Evolutionary conservation across 2,888 invertebrate genomes (phyloP), one percentile per base, ranked within the genome.

Genomic region (Pimpla rufipes): DNA sequence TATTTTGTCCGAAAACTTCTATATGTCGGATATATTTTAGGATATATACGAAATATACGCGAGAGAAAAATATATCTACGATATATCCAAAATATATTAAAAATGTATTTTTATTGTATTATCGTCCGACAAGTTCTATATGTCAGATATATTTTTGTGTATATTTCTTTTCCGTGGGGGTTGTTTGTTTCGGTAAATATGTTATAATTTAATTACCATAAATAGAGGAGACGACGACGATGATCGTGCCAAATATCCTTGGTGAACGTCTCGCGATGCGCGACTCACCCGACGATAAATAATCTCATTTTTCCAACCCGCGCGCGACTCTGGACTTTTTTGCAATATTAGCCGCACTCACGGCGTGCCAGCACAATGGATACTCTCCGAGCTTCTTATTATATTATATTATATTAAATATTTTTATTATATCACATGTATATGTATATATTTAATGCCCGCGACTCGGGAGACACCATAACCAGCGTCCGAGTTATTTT

Each of bases 361-460:
- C n/a, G n/a, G n/a, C n/a, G n/a, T n/a, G n/a, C n/a, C n/a, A 68
- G 23, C 55, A 67, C 55, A 55, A 55, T 59, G 35, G n/a, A 59
- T 57, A 55, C 50, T 18, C 55, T 59, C 70, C 66, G 75, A 29
- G 57, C n/a, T 42, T 59, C 71, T 76, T 76, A 67, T 83, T 71
- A 62, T 67, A 67, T 67, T 76, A 67, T 45, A 66, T 59, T 76
- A 29, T 29, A 29, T 29, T 29, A 29, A n/a, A n/a, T n/a, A n/a
- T 42, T 59, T 75, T 76, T 76, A 67, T 83, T 71, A 59, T 67
- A 66, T 66, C n/a, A n/a, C n/a, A 3, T 29, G 5, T 76, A 67
- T 45, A 66, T 59, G 71, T 21, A 40, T 62, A 18, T 62, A 35
- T 57, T 29, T 29, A 21, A n/a, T n/a, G n/a, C n/a, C n/a, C n/a